Conservation (phyloP, 2,113 vertebrate species). For the Arvicanthis niloticus region DNA sequence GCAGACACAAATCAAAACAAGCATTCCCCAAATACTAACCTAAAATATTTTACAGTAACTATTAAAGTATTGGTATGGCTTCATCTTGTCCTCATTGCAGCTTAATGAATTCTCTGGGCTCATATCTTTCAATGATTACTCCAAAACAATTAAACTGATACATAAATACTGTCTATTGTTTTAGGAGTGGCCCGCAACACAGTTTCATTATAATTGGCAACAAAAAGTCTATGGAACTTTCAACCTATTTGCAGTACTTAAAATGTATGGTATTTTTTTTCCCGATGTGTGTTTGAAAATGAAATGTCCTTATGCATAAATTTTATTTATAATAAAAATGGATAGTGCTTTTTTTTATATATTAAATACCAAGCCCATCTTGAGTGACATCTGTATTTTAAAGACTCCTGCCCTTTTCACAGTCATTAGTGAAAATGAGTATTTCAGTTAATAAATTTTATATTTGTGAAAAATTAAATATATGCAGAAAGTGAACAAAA, state of each 20-base stretch:
- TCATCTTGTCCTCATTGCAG: constrained; percentile 86
- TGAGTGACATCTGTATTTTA: constrained; percentile 27
- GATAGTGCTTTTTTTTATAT: constrained; percentile 16
- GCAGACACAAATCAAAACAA: neutral
- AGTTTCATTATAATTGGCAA: constrained; percentile 83
- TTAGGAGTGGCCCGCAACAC: constrained; percentile 80
- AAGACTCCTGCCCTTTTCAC: constrained; percentile 19
- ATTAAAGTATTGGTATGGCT: neutral
- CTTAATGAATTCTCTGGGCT: constrained; percentile 90
- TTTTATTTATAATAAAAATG: constrained; percentile 60
- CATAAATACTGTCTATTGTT: constrained; percentile 87
- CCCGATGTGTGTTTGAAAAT: constrained; percentile 2
- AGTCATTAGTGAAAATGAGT: constrained; percentile 13
- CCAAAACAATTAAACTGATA: constrained; percentile 88
- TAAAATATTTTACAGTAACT: neutral
- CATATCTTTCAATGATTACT: constrained; percentile 87
- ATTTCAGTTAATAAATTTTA: constrained; percentile 45
- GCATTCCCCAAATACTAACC: neutral
- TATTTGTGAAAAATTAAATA: constrained; percentile 26
- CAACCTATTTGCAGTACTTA: constrained; percentile 66
- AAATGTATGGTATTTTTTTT: constrained; percentile 9
- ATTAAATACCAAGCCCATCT: neutral
- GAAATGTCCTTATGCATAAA: constrained; percentile 18
- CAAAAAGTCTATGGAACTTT: constrained; percentile 76
- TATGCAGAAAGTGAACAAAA: constrained; percentile 15